Evolutionary conservation across 2,797 vertebrate species (phyloP), one percentile per base, ranked within the genome.

Genomic region (Paedocypris micromegethes): DNA sequence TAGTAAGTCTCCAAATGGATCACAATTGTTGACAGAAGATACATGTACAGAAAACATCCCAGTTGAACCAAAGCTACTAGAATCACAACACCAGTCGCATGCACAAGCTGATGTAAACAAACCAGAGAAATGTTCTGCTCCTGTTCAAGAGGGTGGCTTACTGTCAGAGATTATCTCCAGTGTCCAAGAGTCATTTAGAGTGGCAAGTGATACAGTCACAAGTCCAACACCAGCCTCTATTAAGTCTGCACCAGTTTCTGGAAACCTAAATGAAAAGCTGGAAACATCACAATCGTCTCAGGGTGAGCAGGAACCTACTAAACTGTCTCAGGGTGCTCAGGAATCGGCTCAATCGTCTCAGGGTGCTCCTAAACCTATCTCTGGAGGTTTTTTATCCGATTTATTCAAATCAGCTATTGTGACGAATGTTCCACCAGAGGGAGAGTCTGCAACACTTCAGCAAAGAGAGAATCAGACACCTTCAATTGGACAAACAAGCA

Each of bases 171-270:
- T 91, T 0, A 86, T 90, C 83, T 86, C 86, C 65, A 77, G 86
- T 62, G 43, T 84, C 52, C 87, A 90, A 77, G 89, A 88, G 0
- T 73, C 92, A 43, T 85, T 92, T 66, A 89, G 86, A 81, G 83
- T 80, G 72, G 85, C 84, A 3, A 71, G 82, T 74, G 87, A 88
- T 41, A 78, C 83, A 40, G 77, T 87, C 39, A 79, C 79, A 68
- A 84, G 66, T 9, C 64, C 83, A 65, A 81, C 83, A 42, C 60
- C 75, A 53, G 37, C 69, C 73, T 73, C 9, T 55, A 3, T 43
- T 9, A 70, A 77, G 41, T 64, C 79, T 51, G 68, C 70, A 79
- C 59, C 78, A 70, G 78, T 75, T 40, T 43, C 72, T 53, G 9
- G 49, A 66, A 75, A 74, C 64, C 9, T 52, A 52, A 37, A 64